Conservation (phyloP, 1,140 invertebrate genomes). For the Parapsyche elsis region DNA sequence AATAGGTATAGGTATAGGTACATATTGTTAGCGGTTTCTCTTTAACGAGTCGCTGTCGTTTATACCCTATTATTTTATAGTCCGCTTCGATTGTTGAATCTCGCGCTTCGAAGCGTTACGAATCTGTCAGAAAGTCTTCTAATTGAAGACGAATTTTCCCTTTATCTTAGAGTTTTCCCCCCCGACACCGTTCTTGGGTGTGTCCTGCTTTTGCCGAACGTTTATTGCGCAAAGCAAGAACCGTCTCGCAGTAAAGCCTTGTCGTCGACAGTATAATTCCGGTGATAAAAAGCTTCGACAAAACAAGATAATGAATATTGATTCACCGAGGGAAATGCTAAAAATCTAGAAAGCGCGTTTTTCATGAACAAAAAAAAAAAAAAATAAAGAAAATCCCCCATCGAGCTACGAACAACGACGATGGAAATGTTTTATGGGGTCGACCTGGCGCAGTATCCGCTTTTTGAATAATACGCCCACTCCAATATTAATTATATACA, state of each 20-base stretch:
- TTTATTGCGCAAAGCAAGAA: neutral
- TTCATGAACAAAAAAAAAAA: neutral
- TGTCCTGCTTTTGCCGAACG: neutral
- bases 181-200: neutral
- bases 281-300: constrained; percentile 20
- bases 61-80: too few species aligned
- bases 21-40: too few species aligned
- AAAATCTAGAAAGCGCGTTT: neutral
- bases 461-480: too few species aligned
- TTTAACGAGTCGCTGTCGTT: too few species aligned
- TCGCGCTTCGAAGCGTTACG: neutral
- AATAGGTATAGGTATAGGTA: neutral
- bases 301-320: constrained; percentile 34
- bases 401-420: too few species aligned
- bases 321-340: neutral
- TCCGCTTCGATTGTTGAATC: too few species aligned
- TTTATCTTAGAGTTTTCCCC: neutral
- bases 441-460: too few species aligned
- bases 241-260: neutral
- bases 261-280: constrained; percentile 23
- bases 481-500: too few species aligned
- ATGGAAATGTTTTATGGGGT: too few species aligned
- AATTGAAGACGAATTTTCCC: constrained; percentile 20
- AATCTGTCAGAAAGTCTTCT: constrained; percentile 21
- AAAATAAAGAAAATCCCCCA: neutral